These are phyloP conservation scores for Smithornis capensis DNA, from an alignment of 2,113 vertebrate genomes.

Conservation along the genomic window DNA sequence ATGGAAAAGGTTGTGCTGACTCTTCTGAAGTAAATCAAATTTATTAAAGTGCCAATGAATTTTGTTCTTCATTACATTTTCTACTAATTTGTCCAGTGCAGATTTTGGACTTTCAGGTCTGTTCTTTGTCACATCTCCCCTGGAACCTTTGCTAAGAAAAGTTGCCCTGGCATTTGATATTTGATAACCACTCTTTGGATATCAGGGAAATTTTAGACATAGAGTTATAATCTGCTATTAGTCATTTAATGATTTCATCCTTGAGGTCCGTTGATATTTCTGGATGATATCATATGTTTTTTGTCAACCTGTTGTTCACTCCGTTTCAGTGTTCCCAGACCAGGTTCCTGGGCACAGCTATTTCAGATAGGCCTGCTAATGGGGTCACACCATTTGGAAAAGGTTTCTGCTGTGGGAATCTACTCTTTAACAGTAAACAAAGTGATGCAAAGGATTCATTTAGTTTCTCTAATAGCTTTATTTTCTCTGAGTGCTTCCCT, in stretches of 20 bases:
- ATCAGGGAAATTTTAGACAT: not conserved
- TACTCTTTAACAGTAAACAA: not conserved
- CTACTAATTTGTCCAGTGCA: not conserved
- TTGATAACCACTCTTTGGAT: not conserved
- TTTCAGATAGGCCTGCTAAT: not conserved
- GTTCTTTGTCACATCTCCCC: not conserved
- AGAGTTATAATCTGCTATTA: not conserved
- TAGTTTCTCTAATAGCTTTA: not conserved
- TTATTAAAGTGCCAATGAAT: not conserved
- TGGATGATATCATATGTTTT: not conserved
- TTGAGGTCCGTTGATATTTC: not conserved
- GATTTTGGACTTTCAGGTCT: not conserved
- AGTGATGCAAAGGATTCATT: not conserved
- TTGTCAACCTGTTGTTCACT: not conserved
- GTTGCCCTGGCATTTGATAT: not conserved
- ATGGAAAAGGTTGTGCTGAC: not conserved
- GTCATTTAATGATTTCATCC: not conserved
- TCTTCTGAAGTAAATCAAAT: not conserved
- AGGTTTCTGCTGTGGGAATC: not conserved
- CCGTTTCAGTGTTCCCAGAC: not conserved
- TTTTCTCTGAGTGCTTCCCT: conserved; percentile 2
- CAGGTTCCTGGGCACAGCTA: not conserved
- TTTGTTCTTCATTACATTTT: not conserved
- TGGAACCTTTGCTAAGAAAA: not conserved
- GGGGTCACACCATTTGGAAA: not conserved